Percentiles rank a stretch among this genome's conserved stretches.
These are phyloP conservation scores for Harpegnathos saltator DNA, from an alignment of 1,140 invertebrate species.

Conservation along the genomic window DNA sequence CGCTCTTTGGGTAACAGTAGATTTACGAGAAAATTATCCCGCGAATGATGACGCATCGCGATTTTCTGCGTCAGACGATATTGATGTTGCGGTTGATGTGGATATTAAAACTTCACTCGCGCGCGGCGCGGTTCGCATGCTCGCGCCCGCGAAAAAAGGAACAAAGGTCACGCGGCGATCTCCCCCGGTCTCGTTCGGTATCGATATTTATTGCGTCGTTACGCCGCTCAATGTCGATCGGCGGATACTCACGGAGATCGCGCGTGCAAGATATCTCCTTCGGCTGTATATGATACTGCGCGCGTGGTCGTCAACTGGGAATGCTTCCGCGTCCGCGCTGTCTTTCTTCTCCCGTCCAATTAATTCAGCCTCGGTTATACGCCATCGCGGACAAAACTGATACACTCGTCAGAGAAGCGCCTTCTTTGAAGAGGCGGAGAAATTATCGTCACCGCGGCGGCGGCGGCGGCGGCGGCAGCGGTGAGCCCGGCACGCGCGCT, in stretches of 20 bases:
- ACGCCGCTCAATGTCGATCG: conserved; percentile 32
- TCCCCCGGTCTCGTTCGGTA: background rate
- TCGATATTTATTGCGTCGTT: conserved; percentile 41
- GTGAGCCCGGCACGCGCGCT: conserved; percentile 3
- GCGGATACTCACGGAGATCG: background rate
- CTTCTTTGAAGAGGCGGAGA: background rate
- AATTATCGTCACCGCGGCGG: background rate
- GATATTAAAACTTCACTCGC: conserved; percentile 20
- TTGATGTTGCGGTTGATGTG: conserved; percentile 6
- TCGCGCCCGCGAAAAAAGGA: too few relatives aligned
- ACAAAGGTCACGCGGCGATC: too few relatives aligned
- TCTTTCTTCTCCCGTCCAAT: background rate
- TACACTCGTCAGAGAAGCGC: conserved; percentile 24
- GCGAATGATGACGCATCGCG: conserved; percentile 14
- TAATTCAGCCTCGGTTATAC: conserved; percentile 3
- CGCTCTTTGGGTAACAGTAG: conserved; percentile 25
- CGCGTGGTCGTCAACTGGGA: background rate
- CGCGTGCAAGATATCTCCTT: too few relatives aligned
- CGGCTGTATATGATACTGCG: too few relatives aligned
- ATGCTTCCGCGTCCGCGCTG: conserved; percentile 5
- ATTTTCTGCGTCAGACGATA: background rate
- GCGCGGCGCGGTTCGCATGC: too few relatives aligned
- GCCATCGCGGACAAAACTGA: conserved; percentile 9
- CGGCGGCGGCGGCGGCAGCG: too few relatives aligned
- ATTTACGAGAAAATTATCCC: conserved; percentile 43